Base-by-base conservation (phyloP, 2,888 invertebrate genomes). In the Thereva unica region DNA sequence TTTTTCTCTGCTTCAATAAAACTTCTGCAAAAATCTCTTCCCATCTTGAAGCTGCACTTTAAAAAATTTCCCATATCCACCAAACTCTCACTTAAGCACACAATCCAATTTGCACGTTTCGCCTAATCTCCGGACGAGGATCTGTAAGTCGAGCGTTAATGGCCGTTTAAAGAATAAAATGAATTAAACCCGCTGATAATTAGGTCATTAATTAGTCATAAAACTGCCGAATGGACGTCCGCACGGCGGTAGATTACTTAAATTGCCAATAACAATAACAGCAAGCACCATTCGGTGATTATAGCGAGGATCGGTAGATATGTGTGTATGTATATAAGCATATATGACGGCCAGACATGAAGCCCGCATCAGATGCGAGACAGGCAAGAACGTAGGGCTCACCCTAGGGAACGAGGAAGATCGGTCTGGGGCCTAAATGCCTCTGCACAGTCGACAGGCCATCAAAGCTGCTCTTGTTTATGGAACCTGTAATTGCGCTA, bases 401-500 rank as follows among this genome's bases (percentile, higher is more conserved):
- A 23, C 23, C 12, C 9, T 23, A 12, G 42, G 38, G 59, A 49
- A 47, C 47, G 47, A 59, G 59, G 49, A 59, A 49, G 59, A 59
- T 47, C 59, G 40, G 35, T 38, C 49, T 23, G 23, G 23, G 23
- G 59, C 34, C n/a, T 37, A 59, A 63, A 50, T 63, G 23, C 23
- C 23, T 63, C 38, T 50, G 42, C 49, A 41, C 41, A 63, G 63
- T 63, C 45, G 50, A 50, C 63, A 50, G 41, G 50, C 63, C 63
- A 52, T 63, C 63, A 63, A 63, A 63, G 63, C 52, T 63, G 63
- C 63, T 56, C 66, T 40, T 66, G 49, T 68, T 54, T 49, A 66
- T 66, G 68, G 52, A 66, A 63, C 56, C 68, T 66, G 66, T 68
- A 68, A 68, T 68, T 68, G 68, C 63, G 40, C 50, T 68, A 63